These are phyloP conservation scores for Incurvaria masculella DNA, from an alignment of 2,888 invertebrate species.

Conservation along the genomic window DNA sequence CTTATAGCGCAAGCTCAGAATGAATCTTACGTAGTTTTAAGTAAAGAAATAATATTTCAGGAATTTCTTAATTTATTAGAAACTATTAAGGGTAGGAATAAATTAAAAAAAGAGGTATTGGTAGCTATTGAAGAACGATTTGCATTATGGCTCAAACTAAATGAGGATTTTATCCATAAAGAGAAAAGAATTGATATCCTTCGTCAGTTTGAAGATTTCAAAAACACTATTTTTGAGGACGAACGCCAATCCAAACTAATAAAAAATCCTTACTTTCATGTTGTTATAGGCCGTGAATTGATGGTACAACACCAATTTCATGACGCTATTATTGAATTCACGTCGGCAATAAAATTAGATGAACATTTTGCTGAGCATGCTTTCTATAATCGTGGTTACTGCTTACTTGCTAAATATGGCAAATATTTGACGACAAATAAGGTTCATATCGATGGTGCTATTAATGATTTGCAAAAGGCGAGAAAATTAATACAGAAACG, in stretches of 20 bases:
- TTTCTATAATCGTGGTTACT: constrained; percentile 11
- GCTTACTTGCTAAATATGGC: constrained; percentile 7
- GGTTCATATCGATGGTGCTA: background rate
- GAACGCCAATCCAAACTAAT: constrained; percentile 6
- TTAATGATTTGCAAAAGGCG: constrained; percentile 7
- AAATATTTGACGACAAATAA: background rate
- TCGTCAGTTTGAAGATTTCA: constrained; percentile 6
- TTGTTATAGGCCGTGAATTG: constrained; percentile 8
- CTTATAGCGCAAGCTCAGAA: constrained; percentile 2
- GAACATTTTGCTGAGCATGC: constrained; percentile 12
- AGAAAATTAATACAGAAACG: constrained; percentile 8
- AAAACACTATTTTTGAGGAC: constrained; percentile 2
- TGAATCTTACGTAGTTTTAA: constrained; percentile 4
- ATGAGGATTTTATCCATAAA: background rate
- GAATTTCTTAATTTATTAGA: constrained; percentile 7
- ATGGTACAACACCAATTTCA: constrained; percentile 1
- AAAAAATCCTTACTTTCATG: constrained; percentile 10
- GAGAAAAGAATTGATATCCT: background rate
- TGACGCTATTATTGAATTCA: constrained; percentile 8
- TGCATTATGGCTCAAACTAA: constrained; percentile 10
- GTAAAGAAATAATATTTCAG: constrained; percentile 11
- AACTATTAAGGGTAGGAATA: constrained; percentile 6
- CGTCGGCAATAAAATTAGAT: constrained; percentile 10
- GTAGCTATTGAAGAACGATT: constrained; percentile 12
- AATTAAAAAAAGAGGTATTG: constrained; percentile 2